Evolutionary conservation across 30 jellyfish, hydroid and myxozoan genomes (phyloP), one percentile per base, ranked within the genome.

Genomic region (Rhopilema esculentum): DNA sequence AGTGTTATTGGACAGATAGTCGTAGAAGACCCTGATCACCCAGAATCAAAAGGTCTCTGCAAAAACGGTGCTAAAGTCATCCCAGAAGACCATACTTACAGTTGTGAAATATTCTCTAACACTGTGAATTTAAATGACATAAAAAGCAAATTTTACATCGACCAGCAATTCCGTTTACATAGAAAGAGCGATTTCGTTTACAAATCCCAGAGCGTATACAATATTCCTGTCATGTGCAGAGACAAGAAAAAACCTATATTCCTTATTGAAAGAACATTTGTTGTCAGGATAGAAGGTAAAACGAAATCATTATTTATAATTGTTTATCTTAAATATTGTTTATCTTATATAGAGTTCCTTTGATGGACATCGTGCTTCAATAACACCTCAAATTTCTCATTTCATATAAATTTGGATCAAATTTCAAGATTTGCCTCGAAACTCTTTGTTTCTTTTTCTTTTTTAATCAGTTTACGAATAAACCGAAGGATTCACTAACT

Each of bases 21-120:
- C 18, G 62, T 89, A 2, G 97, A 79, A 30, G 97, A 89, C 53
- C 97, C 97, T 1, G 97, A 89, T 77, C 84, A 79, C 32, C 92
- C 92, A 1, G 83, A 83, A 27, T 50, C 97, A 1, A 89, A 33
- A 16, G 92, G 88, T 31, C 27, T 69, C 52, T 89, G 97, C 30
- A n/a, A 29, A 23, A 49, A 52, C 2, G 49, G 72, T 20, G 20
- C 77, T 61, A 79, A 49, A 8, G 48, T 61, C 15, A 69, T 27
- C 15, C 74, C 87, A 21, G 65, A 28, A 4, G 29, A 77, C 69
- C 79, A 62, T n/a, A 15, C 73, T 0, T 87, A 87, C 87, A 61
- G 81, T 0, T 87, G 96, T 57, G 64, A 25, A 16, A 73, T 87
- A 24, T 62, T 24, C 72, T 69, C 90, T n/a, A 68, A 27, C 68